phyloP scores from a whole-genome alignment of 1,140 invertebrate species.

The Drosophila serrata region DNA sequence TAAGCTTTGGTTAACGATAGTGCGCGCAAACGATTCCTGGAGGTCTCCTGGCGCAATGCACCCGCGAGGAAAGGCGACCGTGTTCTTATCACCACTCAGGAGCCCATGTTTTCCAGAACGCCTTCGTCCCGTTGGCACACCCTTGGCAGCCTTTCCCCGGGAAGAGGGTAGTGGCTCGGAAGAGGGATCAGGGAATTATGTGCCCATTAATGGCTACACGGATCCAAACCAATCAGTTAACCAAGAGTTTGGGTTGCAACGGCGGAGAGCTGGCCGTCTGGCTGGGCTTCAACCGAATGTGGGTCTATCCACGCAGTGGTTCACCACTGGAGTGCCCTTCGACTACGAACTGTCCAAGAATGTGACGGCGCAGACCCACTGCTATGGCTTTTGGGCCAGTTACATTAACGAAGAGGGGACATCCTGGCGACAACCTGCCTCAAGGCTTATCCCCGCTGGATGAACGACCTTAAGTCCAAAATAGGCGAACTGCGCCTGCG shows the following conservation, averaged over 20 bases:
- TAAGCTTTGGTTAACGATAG: conserved; percentile 78
- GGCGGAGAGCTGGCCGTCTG: conserved; percentile 56
- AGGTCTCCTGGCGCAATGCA: conserved; percentile 80
- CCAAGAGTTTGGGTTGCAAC: conserved; percentile 70
- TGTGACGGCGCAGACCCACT: conserved; percentile 53
- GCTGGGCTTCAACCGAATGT: conserved; percentile 65
- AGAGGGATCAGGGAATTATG: conserved; percentile 32
- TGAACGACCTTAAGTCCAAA: conserved; percentile 85
- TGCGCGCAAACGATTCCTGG: conserved; percentile 73
- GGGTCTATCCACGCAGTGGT: conserved; percentile 59
- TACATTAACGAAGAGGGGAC: conserved; percentile 63
- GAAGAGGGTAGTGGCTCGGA: conserved; percentile 60
- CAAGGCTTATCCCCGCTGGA: conserved; percentile 87
- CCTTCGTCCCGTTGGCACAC: conserved; percentile 45
- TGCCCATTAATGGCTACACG: conserved; percentile 65
- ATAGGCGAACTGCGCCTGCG: conserved; percentile 85
- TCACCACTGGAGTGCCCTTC: conserved; percentile 79
- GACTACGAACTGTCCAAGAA: conserved; percentile 67
- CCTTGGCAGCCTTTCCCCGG: conserved; percentile 55
- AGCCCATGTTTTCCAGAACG: conserved; percentile 66
- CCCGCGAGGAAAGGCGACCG: conserved; percentile 57
- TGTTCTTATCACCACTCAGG: conserved; percentile 65
- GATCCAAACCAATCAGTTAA: conserved; percentile 9
- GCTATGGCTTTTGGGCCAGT: conserved; percentile 83
- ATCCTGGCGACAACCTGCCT: conserved; percentile 85